phyloP scores from a whole-genome alignment of 2,888 invertebrate genomes.

The Norana najaformis region DNA sequence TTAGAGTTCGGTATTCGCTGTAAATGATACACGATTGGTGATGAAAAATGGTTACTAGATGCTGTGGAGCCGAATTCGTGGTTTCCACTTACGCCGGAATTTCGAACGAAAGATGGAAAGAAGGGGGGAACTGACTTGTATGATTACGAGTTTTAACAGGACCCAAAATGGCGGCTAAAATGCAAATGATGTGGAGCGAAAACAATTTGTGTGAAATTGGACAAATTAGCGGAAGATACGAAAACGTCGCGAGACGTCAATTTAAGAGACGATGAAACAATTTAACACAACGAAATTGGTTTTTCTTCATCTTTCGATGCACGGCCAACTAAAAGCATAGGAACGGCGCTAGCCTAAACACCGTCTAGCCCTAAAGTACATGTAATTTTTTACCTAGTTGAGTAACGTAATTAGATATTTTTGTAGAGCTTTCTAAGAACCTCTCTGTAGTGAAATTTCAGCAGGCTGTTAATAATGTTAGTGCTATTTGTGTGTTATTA shows the following conservation, averaged over 20 bases:
- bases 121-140: not conserved
- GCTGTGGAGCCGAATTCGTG: not conserved
- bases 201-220: slow-evolving; percentile 5
- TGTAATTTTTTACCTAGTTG: too few relatives aligned
- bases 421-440: too few relatives aligned
- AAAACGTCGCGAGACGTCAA: too few relatives aligned
- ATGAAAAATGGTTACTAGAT: not conserved
- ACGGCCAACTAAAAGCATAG: too few relatives aligned
- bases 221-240: not conserved
- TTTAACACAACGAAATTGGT: not conserved
- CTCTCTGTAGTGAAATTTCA: too few relatives aligned
- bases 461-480: too few relatives aligned
- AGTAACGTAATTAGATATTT: too few relatives aligned
- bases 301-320: too few relatives aligned
- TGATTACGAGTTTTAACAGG: not conserved
- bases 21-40: too few relatives aligned
- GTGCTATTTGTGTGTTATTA: too few relatives aligned
- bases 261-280: not conserved
- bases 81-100: not conserved
- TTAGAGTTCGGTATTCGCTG: not conserved
- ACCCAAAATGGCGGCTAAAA: not conserved
- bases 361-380: too few relatives aligned
- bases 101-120: not conserved
- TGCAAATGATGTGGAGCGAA: not conserved
- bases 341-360: too few relatives aligned